phyloP scores from a whole-genome alignment of 2,888 invertebrate species.

The Euzophera pinguis region DNA sequence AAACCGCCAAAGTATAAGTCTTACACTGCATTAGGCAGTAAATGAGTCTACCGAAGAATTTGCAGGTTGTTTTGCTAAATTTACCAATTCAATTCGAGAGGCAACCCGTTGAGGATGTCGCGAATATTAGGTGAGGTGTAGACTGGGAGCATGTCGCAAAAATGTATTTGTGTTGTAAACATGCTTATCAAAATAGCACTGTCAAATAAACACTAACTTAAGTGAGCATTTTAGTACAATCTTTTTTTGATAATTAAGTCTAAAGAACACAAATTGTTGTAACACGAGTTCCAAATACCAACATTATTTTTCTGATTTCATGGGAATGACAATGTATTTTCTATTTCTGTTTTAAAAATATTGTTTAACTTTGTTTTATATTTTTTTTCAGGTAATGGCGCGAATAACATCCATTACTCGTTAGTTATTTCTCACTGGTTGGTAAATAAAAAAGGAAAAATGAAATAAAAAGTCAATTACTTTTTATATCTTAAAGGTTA shows the following conservation, averaged over 20 bases:
- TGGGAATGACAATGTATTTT: no score
- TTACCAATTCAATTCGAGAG: slow-evolving; percentile 31
- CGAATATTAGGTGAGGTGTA: slow-evolving; percentile 16
- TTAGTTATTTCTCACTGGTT: neutral
- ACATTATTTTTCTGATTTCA: no score
- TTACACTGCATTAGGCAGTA: neutral
- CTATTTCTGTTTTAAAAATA: no score
- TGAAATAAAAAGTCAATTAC: neutral
- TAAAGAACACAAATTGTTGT: no score
- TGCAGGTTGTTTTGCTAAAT: slow-evolving; percentile 25
- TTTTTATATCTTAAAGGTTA: no score
- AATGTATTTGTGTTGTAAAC: neutral
- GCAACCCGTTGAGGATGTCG: slow-evolving; percentile 20
- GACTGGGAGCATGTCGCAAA: slow-evolving; percentile 9
- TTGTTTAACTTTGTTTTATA: neutral
- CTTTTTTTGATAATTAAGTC: no score
- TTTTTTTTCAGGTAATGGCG: slow-evolving; percentile 10
- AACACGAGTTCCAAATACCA: no score
- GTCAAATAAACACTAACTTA: no score
- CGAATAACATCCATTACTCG: neutral
- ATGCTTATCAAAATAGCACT: no score
- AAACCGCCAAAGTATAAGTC: neutral
- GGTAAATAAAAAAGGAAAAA: neutral
- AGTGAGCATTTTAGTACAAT: no score
- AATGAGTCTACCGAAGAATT: slow-evolving; percentile 17